Evolutionary conservation across 2,797 vertebrate genomes (phyloP), one percentile per base, ranked within the genome.

Genomic region (Mormyrus proboscirostris): DNA sequence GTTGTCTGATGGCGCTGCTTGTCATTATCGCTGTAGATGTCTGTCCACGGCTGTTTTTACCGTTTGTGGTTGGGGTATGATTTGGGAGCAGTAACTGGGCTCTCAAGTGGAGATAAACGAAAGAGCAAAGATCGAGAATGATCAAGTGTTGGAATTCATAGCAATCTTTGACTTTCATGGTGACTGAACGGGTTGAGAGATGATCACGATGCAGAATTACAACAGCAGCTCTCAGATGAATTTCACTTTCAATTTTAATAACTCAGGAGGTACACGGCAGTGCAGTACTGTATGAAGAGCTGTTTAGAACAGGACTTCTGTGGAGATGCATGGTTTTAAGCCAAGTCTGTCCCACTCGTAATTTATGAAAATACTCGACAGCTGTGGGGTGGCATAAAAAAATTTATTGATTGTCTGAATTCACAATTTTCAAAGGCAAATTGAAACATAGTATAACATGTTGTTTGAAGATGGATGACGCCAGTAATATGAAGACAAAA

Each of bases 351-450:
- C 73, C 38, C 16, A 79, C 38, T 7, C 19, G 7, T 79, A 79
- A n/a, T 19, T 79, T 79, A 41, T 19, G 73, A 47, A 79, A 41
- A 73, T 73, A 38, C 14, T 33, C 29, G 6, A 73, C 65, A 38
- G 65, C 29, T 73, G 65, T 16, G 29, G 65, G 65, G 65, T 29
- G 65, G 10, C 16, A 73, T 38, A 73, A 73, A 73, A 6, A 86
- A 33, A 25, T 91, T 91, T 90, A 76, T 57, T 90, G 89, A 91
- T 91, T 91, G 91, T 92, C 90, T 82, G 79, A 62, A 65, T 91
- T 91, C 76, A 50, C 73, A 53, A 88, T 90, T 90, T 87, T 82
- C 55, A 53, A 19, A 59, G 51, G 76, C 65, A 57, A 57, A 88
- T 69, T 16, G 10, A 59, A 29, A 76, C 55, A 65, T 29, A 55